These are phyloP conservation scores for Empis stercorea DNA, from an alignment of 2,888 invertebrate genomes.

Conservation along the genomic window DNA sequence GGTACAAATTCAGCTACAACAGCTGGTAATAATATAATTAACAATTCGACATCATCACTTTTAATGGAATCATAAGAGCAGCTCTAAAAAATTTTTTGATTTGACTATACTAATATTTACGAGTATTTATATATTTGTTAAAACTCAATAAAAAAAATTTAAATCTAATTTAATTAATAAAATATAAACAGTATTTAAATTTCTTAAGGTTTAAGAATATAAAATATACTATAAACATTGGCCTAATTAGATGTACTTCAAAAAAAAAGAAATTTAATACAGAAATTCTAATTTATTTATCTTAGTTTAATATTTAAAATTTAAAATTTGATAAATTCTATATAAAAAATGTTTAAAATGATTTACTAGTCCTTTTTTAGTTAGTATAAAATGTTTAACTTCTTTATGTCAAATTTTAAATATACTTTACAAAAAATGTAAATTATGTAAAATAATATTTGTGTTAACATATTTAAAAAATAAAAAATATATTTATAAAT, in stretches of 20 bases:
- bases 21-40: conserved; percentile 6
- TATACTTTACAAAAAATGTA: background rate
- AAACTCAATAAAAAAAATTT: too few relatives aligned
- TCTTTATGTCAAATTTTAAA: background rate
- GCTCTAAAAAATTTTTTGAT: too few relatives aligned
- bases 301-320: too few relatives aligned
- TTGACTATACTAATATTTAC: too few relatives aligned
- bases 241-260: background rate
- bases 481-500: background rate
- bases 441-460: background rate
- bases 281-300: too few relatives aligned
- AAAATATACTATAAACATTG: background rate
- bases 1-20: conserved; percentile 15
- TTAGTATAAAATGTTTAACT: background rate
- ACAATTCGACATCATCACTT: conserved; percentile 9
- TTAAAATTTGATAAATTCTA: background rate
- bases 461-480: background rate
- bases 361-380: background rate
- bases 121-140: too few relatives aligned
- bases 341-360: background rate
- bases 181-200: too few relatives aligned
- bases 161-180: too few relatives aligned
- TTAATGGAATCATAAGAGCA: conserved; percentile 15
- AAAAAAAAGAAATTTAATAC: too few relatives aligned
- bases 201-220: too few relatives aligned